A percentile compares a stretch with the other conserved stretches of the same genome.
phyloP scores from a whole-genome alignment of 2,888 invertebrate species.

The Cantharis rustica region DNA sequence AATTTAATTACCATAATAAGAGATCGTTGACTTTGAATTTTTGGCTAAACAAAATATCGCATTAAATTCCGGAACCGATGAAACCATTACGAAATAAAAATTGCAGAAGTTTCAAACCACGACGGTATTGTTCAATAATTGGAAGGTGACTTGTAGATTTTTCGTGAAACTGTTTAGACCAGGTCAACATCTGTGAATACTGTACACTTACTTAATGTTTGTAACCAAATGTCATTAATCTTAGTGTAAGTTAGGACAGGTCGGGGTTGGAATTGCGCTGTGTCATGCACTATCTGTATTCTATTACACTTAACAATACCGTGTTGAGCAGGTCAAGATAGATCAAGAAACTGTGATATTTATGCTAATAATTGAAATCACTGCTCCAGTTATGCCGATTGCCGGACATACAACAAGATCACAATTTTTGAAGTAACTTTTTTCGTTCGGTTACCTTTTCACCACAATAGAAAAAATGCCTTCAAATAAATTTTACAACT shows the following conservation, averaged over 20 bases:
- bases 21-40: neutral
- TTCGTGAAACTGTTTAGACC: conserved; percentile 11
- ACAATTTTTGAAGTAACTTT: neutral
- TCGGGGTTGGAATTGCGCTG: conserved; percentile 48
- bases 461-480: neutral
- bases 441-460: neutral
- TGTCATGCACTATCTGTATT: conserved; percentile 49
- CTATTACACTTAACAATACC: conserved; percentile 41
- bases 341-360: conserved; percentile 6
- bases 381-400: neutral
- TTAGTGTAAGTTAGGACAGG: conserved; percentile 49
- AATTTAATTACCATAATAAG: neutral
- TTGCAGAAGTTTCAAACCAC: neutral
- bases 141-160: conserved; percentile 23
- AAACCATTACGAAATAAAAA: neutral
- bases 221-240: conserved; percentile 51
- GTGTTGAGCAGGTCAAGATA: conserved; percentile 42
- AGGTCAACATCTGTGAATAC: conserved; percentile 24
- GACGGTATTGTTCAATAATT: neutral
- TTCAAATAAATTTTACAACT: neutral
- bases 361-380: neutral
- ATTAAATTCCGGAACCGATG: neutral
- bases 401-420: neutral
- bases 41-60: too few relatives aligned
- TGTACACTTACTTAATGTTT: conserved; percentile 21